Evolutionary conservation across 2,888 invertebrate genomes (phyloP), one percentile per base, ranked within the genome.

Genomic region (Cephus sareptanus): DNA sequence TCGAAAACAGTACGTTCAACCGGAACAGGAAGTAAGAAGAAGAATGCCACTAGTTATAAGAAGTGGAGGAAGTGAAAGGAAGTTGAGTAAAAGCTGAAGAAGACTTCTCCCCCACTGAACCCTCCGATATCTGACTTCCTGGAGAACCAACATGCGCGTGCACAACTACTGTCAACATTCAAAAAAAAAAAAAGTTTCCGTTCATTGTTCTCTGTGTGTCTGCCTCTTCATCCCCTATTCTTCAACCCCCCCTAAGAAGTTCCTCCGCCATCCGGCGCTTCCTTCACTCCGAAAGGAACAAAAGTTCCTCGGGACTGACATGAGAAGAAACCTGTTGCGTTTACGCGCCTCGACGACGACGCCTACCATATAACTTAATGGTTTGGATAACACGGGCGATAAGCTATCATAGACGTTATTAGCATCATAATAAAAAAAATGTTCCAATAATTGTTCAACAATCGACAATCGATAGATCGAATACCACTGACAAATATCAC

Each of bases 301-400:
- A 86, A 88, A 89, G 87, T 89, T 86, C 85, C 85, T 81, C 87
- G 85, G 85, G 81, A 82, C 78, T 79, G 83, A n/a, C n/a, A n/a
- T n/a, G n/a, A 79, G 81, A 81, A 79, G 80, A 81, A 85, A 89
- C 89, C 89, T 90, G 89, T 89, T 89, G 89, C 89, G 85, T 73
- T 75, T 73, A 34, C 75, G 70, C 75, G 37, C 6, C 70, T 33
- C 74, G 77, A 69, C 77, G 70, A 40, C 76, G 79, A 79, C 83
- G 80, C 83, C 78, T 76, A 11, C 15, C 15, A 74, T 76, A 79
- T 84, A 75, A 82, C 81, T 86, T 84, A 86, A 87, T 82, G 84
- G 86, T 80, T 85, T 80, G 83, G 82, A 85, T 86, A 86, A 85
- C 80, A 76, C 77, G 70, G 6, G 70, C 30, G 13, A 70, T 33